Evolutionary conservation across 2,113 vertebrate species (phyloP), one percentile per base, ranked within the genome.

Genomic region (Pagrus major): DNA sequence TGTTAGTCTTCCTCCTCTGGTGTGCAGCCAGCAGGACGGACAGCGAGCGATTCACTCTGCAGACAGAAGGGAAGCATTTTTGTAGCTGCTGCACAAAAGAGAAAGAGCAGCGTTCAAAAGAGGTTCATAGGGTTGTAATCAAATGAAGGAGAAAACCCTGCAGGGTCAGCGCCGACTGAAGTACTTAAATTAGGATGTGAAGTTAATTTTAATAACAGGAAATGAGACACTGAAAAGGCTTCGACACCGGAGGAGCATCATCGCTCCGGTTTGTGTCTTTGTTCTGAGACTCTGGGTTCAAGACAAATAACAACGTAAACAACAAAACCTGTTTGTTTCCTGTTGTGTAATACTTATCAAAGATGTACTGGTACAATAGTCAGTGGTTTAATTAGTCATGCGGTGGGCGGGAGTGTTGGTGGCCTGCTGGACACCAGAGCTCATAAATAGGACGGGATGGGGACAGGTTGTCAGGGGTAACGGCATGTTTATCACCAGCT

Each of bases 401-500:
- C 83, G 2, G 78, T 64, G 63, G 70, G 76, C 47, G 82, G 75
- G 76, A 47, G 69, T 47, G 71, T 76, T 27, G 9, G 46, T 15
- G 65, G 67, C 74, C 63, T 16, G 44, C 78, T 51, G 83, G 78
- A 85, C 83, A 81, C 25, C 71, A 31, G 67, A 68, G 64, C 83
- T 88, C 88, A 81, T 91, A 81, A 92, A 92, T 76, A 86, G 73
- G 66, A 73, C 44, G 35, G 54, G 78, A 80, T 52, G 72, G 69
- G 23, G 69, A 58, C 61, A 7, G 65, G 92, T 93, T 84, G 93
- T 78, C 90, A 49, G 67, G 87, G 89, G 88, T 66, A 75, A 92
- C 93, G 49, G 73, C 76, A 67, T 90, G 84, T 92, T 94, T 93
- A 91, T 90, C 14, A 80, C 78, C 80, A 29, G 44, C 84, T 84